Evolutionary conservation across 2,888 invertebrate species (phyloP).

Genomic region (Andrena bicolor): DNA sequence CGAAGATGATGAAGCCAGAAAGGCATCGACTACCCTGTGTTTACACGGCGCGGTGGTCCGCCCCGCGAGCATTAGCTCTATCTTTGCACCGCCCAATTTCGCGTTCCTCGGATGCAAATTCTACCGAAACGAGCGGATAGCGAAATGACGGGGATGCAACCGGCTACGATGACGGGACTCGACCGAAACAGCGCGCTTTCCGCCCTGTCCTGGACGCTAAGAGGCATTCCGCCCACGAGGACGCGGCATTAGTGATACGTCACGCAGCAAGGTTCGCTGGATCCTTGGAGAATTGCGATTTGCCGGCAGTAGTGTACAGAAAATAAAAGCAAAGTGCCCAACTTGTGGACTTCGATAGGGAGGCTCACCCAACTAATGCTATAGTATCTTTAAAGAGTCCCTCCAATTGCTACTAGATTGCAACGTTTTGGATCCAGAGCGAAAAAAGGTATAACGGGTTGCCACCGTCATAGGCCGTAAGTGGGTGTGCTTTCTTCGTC

Average conservation of each 20-base stretch:
- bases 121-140: slow-evolving; percentile 78
- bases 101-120: slow-evolving; percentile 81
- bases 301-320: too few relatives aligned
- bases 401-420: too few relatives aligned
- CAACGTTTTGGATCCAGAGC: too few relatives aligned
- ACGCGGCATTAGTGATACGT: neutral
- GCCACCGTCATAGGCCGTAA: neutral
- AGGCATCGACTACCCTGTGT: slow-evolving; percentile 81
- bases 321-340: too few relatives aligned
- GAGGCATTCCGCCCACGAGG: neutral
- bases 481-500: neutral
- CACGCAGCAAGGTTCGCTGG: neutral
- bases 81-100: slow-evolving; percentile 78
- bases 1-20: slow-evolving; percentile 75
- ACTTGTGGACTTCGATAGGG: too few relatives aligned
- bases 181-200: slow-evolving; percentile 67
- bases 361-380: too few relatives aligned
- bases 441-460: too few relatives aligned
- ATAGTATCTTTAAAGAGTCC: too few relatives aligned
- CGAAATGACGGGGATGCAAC: slow-evolving; percentile 72
- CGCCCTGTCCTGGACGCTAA: slow-evolving; percentile 28
- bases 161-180: slow-evolving; percentile 47
- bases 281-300: neutral
- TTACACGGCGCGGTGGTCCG: slow-evolving; percentile 76
- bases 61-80: slow-evolving; percentile 78